These are phyloP conservation scores for Pseudocheirus occidentalis DNA, from an alignment of 2,797 vertebrate genomes.

Conservation along the genomic window DNA sequence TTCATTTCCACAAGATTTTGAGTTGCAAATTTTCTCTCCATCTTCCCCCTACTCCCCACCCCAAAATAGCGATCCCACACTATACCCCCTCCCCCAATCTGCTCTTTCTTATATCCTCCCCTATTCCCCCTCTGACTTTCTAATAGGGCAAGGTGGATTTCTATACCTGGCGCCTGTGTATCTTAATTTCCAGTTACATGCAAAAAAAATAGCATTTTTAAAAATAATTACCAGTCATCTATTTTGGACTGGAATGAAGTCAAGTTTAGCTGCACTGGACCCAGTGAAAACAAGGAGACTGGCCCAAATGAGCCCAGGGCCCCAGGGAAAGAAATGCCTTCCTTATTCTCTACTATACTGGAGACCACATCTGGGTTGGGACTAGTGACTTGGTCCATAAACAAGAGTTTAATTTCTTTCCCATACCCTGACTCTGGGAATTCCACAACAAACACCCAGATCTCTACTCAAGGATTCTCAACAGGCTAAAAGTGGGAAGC, in stretches of 20 bases:
- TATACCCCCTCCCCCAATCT: too few species aligned
- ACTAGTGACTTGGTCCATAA: too few species aligned
- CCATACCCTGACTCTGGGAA: not conserved
- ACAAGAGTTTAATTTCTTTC: not conserved
- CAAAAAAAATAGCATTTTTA: too few species aligned
- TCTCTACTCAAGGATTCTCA: not conserved
- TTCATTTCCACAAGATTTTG: too few species aligned
- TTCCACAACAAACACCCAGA: not conserved
- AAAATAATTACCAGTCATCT: not conserved
- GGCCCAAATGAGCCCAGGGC: not conserved
- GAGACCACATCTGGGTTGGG: not conserved
- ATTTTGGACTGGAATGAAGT: not conserved
- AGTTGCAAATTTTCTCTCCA: too few species aligned
- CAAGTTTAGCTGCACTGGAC: not conserved
- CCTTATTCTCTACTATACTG: not conserved
- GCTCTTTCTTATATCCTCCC: too few species aligned
- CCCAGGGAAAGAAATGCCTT: not conserved
- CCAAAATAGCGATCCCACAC: too few species aligned
- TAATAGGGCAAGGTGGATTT: too few species aligned
- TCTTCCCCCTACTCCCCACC: too few species aligned
- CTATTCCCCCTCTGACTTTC: too few species aligned
- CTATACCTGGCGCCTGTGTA: too few species aligned
- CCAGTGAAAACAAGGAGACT: not conserved
- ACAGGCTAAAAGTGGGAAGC: not conserved
- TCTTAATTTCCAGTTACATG: too few species aligned